Conservation (phyloP, 2,888 invertebrate species). For the Drosophila pegasa region DNA sequence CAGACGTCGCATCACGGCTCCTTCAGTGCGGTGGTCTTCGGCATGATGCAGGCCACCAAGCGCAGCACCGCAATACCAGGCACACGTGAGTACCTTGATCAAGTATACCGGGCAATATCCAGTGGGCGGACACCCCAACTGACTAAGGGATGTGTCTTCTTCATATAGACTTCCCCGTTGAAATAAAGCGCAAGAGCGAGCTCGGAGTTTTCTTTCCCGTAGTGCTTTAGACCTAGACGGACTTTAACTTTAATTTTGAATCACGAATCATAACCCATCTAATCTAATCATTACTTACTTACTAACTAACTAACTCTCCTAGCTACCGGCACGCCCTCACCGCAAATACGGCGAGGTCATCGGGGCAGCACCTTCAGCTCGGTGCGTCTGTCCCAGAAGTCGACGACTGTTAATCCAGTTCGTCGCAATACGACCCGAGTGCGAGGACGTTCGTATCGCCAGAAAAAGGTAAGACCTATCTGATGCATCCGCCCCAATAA, state of each 20-base stretch:
- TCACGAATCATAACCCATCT: background rate
- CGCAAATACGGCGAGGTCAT: constrained; percentile 84
- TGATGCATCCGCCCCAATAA: background rate
- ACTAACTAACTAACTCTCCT: background rate
- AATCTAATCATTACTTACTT: background rate
- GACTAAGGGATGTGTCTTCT: background rate
- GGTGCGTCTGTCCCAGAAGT: constrained; percentile 86
- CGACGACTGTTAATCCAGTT: constrained; percentile 85
- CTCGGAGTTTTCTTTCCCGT: too few relatives aligned
- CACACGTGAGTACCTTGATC: constrained; percentile 80
- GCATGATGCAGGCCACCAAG: constrained; percentile 91
- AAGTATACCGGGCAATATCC: background rate
- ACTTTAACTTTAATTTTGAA: too few relatives aligned
- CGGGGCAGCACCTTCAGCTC: constrained; percentile 86
- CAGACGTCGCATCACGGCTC: constrained; percentile 91
- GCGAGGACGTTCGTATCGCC: constrained; percentile 83
- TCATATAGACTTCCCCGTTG: too few relatives aligned
- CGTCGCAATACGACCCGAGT: constrained; percentile 87
- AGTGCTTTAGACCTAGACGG: too few relatives aligned
- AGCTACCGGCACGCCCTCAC: constrained; percentile 85
- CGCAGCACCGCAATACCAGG: constrained; percentile 83
- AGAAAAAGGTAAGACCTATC: constrained; percentile 81
- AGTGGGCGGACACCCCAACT: background rate
- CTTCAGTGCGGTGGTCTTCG: constrained; percentile 94
- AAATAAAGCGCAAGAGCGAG: too few relatives aligned